Conservation (phyloP, 2,797 vertebrate genomes). For the Salarias fasciatus region DNA sequence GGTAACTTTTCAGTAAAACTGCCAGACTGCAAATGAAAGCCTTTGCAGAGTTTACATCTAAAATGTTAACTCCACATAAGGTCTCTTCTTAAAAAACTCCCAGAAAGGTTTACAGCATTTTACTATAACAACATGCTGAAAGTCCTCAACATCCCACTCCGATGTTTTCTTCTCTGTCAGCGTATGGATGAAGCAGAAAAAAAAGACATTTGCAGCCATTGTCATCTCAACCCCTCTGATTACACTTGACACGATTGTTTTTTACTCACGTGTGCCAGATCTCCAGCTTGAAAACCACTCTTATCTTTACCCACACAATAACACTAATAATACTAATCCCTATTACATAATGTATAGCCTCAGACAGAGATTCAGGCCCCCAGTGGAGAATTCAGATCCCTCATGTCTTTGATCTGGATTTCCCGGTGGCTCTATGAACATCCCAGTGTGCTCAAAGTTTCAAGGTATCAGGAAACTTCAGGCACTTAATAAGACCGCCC, state of each 20-base stretch:
- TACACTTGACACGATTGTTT: neutral
- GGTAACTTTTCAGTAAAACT: constrained; percentile 62
- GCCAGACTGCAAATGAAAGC: constrained; percentile 67
- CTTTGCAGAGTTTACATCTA: constrained; percentile 76
- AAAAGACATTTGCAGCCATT: constrained; percentile 29
- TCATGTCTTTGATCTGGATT: constrained; percentile 46
- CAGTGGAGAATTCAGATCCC: constrained; percentile 31
- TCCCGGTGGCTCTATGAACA: constrained; percentile 33
- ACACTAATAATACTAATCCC: constrained; percentile 29
- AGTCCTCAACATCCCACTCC: constrained; percentile 10
- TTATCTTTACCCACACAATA: neutral
- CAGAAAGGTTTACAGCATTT: constrained; percentile 62
- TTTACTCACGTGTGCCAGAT: constrained; percentile 8
- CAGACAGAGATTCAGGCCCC: constrained; percentile 20
- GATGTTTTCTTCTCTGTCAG: constrained; percentile 37
- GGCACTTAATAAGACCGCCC: constrained; percentile 22
- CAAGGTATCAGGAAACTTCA: constrained; percentile 25
- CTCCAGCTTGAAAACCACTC: constrained; percentile 10
- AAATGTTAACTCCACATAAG: constrained; percentile 51
- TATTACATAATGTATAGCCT: constrained; percentile 18
- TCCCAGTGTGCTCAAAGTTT: constrained; percentile 28
- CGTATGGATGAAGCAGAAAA: constrained; percentile 42
- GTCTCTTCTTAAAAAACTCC: constrained; percentile 53
- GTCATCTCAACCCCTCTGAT: constrained; percentile 10
- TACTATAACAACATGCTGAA: constrained; percentile 16